Base-by-base conservation (phyloP, 35 echinoderm and acorn worm genomes). In the Ptychodera flava region DNA sequence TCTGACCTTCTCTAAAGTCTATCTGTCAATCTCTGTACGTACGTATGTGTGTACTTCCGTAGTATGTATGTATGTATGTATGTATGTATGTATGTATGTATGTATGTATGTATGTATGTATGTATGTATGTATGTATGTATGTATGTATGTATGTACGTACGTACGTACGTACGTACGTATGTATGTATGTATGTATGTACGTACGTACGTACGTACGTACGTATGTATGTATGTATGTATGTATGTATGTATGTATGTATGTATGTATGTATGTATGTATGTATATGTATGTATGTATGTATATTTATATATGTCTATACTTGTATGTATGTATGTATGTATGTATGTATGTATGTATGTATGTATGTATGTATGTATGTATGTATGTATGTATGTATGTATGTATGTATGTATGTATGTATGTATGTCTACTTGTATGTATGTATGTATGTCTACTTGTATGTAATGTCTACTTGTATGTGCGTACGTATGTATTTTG, bases 11-110 rank as follows among this genome's bases (percentile, higher is more conserved):
- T n/a, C n/a, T n/a, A n/a, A n/a, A n/a, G n/a, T n/a, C n/a, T n/a
- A n/a, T n/a, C n/a, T n/a, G n/a, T n/a, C n/a, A n/a, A n/a, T n/a
- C n/a, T n/a, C n/a, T n/a, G n/a, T n/a, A n/a, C n/a, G n/a, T n/a
- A n/a, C n/a, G n/a, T n/a, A n/a, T n/a, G n/a, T n/a, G n/a, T n/a
- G n/a, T n/a, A n/a, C n/a, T n/a, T n/a, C n/a, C n/a, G n/a, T n/a
- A n/a, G n/a, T n/a, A 64, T 64, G 45, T 64, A 64, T 64, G 45
- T 64, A 64, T 64, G 45, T 64, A 64, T 64, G 45, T 64, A 64
- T 64, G 45, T 64, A 64, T 64, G 45, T 64, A 64, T 64, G 45
- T 64, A 64, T 64, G 45, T 64, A 64, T 64, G 45, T 64, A 64
- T 64, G 45, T 64, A 64, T 64, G 45, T 64, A 22, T 64, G 45